Conservation (phyloP, 2,888 invertebrate species). For the Ptilodon capucinus region DNA sequence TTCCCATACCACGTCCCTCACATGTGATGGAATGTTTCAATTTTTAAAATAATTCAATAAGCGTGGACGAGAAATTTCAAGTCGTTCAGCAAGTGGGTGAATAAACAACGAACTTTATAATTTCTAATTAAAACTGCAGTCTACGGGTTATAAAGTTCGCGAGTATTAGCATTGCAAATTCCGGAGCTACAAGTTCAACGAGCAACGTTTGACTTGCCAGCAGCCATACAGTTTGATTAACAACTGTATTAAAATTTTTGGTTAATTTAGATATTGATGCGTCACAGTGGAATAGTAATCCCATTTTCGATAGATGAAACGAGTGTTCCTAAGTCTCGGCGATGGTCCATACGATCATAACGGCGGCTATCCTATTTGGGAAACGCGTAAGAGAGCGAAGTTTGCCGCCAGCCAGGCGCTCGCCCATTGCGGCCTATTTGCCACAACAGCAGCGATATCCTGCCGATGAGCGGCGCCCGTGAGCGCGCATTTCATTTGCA, state of each 20-base stretch:
- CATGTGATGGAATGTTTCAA: neutral
- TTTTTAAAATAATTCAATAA: neutral
- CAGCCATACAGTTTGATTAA: neutral
- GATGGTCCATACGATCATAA: conserved; percentile 55
- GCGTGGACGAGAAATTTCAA: neutral
- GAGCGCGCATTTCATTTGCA: conserved; percentile 62
- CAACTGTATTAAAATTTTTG: neutral
- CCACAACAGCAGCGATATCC: conserved; percentile 57
- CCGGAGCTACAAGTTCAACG: neutral
- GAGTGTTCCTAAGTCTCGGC: conserved; percentile 51
- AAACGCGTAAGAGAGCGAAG: conserved; percentile 62
- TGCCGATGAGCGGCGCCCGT: conserved; percentile 54
- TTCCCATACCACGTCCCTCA: neutral
- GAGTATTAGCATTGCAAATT: neutral
- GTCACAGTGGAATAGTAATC: neutral
- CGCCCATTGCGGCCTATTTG: conserved; percentile 61
- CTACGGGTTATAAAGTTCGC: neutral
- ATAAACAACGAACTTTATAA: neutral
- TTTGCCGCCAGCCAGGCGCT: conserved; percentile 68
- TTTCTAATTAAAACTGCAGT: neutral
- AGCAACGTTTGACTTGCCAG: neutral
- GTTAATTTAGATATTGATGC: neutral
- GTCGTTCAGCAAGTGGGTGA: neutral
- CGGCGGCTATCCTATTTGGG: conserved; percentile 61
- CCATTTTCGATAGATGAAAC: conserved; percentile 13